Evolutionary conservation across 2,797 vertebrate genomes (phyloP).

Genomic region (Oceanodroma leucorhoa): DNA sequence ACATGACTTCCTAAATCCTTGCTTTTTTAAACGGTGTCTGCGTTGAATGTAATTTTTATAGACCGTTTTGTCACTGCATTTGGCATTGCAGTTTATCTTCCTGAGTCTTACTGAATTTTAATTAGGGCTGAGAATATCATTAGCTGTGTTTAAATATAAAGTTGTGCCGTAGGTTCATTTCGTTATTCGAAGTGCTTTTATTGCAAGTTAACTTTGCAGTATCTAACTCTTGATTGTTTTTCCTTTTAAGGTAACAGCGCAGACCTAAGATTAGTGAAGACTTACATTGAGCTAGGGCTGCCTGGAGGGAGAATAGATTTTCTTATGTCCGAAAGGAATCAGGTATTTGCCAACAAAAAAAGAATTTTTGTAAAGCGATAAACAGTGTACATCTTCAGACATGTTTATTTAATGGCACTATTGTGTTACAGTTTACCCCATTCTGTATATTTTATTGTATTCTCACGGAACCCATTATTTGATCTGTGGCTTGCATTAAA

Average conservation of each 20-base stretch:
- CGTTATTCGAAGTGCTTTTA: neutral
- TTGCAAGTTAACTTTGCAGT: neutral
- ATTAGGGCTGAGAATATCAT: constrained; percentile 1
- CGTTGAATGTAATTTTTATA: neutral
- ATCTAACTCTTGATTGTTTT: constrained; percentile 37
- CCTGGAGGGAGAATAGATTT: constrained; percentile 95
- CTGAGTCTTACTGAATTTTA: neutral
- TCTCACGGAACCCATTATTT: neutral
- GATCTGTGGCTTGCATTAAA: neutral
- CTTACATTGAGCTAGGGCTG: constrained; percentile 95
- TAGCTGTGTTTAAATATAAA: constrained; percentile 17
- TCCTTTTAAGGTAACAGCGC: constrained; percentile 91
- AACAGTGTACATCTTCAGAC: neutral
- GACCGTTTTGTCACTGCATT: neutral
- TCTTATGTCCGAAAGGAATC: constrained; percentile 98
- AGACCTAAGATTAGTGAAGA: constrained; percentile 95
- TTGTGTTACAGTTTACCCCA: neutral
- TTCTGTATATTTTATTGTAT: neutral
- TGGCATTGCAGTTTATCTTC: neutral
- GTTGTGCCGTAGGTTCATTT: neutral
- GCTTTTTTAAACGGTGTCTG: neutral
- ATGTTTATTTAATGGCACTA: neutral
- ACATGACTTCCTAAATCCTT: neutral
- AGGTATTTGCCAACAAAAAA: constrained; percentile 76
- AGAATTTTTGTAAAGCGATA: neutral